Evolutionary conservation across 1,140 invertebrate species (phyloP).

Genomic region (Drosophila serrata): DNA sequence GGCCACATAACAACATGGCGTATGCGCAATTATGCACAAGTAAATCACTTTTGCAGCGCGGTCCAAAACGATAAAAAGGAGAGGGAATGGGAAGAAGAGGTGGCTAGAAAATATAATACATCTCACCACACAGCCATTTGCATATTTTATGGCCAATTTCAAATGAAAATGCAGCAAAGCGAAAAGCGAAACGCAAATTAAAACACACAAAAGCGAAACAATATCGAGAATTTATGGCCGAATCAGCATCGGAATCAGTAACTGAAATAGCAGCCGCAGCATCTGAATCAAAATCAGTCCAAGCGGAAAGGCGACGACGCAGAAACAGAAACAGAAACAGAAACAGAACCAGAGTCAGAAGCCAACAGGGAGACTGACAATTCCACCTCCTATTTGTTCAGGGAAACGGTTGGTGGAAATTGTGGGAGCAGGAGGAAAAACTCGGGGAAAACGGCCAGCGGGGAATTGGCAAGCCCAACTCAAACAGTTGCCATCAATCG

Average conservation of each 20-base stretch:
- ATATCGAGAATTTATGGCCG: slow-evolving; percentile 67
- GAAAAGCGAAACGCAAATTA: slow-evolving; percentile 63
- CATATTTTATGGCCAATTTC: slow-evolving; percentile 77
- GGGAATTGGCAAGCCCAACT: slow-evolving; percentile 44
- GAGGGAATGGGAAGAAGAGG: neutral
- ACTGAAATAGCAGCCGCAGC: slow-evolving; percentile 32
- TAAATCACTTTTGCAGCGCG: slow-evolving; percentile 30
- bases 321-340: slow-evolving; percentile 50
- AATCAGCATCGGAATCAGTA: slow-evolving; percentile 49
- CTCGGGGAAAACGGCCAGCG: neutral
- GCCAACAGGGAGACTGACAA: slow-evolving; percentile 5
- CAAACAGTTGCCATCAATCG: slow-evolving; percentile 57
- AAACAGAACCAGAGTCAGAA: slow-evolving; percentile 3
- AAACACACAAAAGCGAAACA: slow-evolving; percentile 70
- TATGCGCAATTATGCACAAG: slow-evolving; percentile 43
- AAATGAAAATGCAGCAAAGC: slow-evolving; percentile 73
- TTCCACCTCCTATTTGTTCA: neutral
- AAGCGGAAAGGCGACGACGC: slow-evolving; percentile 53
- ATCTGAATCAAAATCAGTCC: slow-evolving; percentile 51
- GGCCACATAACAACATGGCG: slow-evolving; percentile 10
- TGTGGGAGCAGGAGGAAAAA: neutral
- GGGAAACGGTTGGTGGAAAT: neutral
- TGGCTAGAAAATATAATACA: slow-evolving; percentile 21
- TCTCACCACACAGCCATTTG: slow-evolving; percentile 48
- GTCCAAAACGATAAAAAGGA: neutral